Conservation (phyloP, 64 coral and sea anemone species). For the Pachyseris speciosa region DNA sequence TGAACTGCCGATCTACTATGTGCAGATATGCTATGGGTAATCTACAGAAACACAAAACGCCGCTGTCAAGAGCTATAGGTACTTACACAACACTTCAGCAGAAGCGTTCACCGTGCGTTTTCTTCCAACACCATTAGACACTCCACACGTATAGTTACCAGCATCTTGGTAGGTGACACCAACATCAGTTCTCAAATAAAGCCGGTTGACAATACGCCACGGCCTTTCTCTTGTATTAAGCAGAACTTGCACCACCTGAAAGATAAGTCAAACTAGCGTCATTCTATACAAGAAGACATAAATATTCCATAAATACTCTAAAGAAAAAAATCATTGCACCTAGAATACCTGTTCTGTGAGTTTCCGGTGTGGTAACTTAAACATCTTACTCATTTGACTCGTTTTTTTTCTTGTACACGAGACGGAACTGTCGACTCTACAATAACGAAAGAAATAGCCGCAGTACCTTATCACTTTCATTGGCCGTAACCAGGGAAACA, state of each 20-base stretch:
- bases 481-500: not conserved
- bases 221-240: not conserved
- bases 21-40: too few relatives aligned
- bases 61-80: not conserved
- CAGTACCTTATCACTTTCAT: not conserved
- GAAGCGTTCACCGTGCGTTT: not conserved
- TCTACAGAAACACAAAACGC: not conserved
- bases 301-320: too few relatives aligned
- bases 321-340: too few relatives aligned
- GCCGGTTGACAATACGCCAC: not conserved
- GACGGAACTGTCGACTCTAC: too few relatives aligned
- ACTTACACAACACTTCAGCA: constrained; percentile 42
- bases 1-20: too few relatives aligned
- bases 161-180: constrained; percentile 21
- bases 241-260: not conserved
- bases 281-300: too few relatives aligned
- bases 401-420: too few relatives aligned
- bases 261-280: not conserved
- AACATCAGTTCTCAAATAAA: not conserved
- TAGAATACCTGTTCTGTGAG: too few relatives aligned
- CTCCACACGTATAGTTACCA: constrained; percentile 39
- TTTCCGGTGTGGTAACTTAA: too few relatives aligned
- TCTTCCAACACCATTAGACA: not conserved
- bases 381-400: too few relatives aligned
- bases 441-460: not conserved